A percentile compares a stretch with the other conserved stretches of the same genome.
phyloP scores from a whole-genome alignment of 1,140 invertebrate species.

The Apis dorsata region DNA sequence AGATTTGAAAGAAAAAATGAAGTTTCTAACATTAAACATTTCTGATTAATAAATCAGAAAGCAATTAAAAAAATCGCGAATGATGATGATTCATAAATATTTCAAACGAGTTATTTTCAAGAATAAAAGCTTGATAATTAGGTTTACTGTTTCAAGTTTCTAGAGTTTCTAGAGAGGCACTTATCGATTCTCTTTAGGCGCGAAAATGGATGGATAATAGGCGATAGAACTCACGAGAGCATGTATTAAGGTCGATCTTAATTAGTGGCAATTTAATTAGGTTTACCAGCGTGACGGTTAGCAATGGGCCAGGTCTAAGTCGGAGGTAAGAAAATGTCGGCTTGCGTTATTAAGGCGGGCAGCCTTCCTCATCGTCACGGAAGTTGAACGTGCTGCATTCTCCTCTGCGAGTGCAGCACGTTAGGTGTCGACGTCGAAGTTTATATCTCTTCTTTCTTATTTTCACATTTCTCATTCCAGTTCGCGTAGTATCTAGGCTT shows the following conservation, averaged over 20 bases:
- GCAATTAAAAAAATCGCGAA: too few relatives aligned
- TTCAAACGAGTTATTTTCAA: neutral
- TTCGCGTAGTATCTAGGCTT: neutral
- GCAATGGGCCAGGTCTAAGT: conserved; percentile 71
- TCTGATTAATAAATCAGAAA: too few relatives aligned
- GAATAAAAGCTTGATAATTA: neutral
- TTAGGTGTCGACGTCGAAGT: conserved; percentile 5
- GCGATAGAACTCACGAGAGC: conserved; percentile 71
- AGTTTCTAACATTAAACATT: too few relatives aligned
- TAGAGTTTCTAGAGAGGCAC: too few relatives aligned
- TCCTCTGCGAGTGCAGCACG: conserved; percentile 9
- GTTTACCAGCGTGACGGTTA: conserved; percentile 77
- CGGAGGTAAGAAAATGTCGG: conserved; percentile 68
- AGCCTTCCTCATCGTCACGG: conserved; percentile 75
- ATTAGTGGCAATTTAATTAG: conserved; percentile 80
- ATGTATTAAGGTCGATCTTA: conserved; percentile 79
- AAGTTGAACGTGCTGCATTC: conserved; percentile 69
- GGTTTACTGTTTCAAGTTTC: accelerated
- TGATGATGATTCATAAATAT: too few relatives aligned
- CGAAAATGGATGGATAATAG: conserved; percentile 69
- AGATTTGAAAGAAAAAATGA: too few relatives aligned
- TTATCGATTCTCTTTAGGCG: neutral
- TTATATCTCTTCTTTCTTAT: neutral
- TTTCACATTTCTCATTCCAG: too few relatives aligned
- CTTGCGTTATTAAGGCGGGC: conserved; percentile 76